Evolutionary conservation across 2,113 vertebrate genomes (phyloP), one percentile per base, ranked within the genome.

Genomic region (Neogale vison): DNA sequence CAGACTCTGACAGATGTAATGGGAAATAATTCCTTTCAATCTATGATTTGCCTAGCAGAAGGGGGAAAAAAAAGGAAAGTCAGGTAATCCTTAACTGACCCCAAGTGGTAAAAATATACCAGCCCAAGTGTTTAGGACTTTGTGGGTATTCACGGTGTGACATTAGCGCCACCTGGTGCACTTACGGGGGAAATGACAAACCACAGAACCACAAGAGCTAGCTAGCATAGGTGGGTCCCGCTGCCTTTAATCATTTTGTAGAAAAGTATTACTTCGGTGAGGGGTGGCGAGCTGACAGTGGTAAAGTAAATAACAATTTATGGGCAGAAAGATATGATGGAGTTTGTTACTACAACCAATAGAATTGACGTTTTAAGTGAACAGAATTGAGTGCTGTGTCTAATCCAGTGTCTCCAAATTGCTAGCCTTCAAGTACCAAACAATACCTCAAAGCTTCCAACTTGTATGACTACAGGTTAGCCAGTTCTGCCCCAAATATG

Each of bases 161-260:
- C 98, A 3, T 0, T 39, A 97, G 98, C 97, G 97, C 99, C 99
- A 93, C 98, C 99, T 97, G 65, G 98, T 98, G 99, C 20, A 24
- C 12, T 0, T 7, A 0, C 0, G 0, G 10, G 29, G 67, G 4
- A 65, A 80, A 10, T 0, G 14, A 36, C 1, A 36, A 63, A 1
- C 52, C 45, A 4, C 69, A 50, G 52, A 20, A 10, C 61, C 83
- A 42, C 8, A 6, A 4, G 31, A 11, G 59, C 5, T 0, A 34
- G 39, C 6, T 0, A 34, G 39, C 6, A 3, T 1, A 24, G 29
- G 9, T 0, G 8, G 42, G 17, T 42, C 23, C 15, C 0, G 10
- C 72, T 0, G 24, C 10, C 4, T 82, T 52, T 17, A 34, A 12
- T 34, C 57, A 11, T 47, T 79, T 61, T 52, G 63, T 4, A 57